Evolutionary conservation across 2,888 invertebrate species (phyloP), one percentile per base, ranked within the genome.

Genomic region (Coenonympha glycerion): DNA sequence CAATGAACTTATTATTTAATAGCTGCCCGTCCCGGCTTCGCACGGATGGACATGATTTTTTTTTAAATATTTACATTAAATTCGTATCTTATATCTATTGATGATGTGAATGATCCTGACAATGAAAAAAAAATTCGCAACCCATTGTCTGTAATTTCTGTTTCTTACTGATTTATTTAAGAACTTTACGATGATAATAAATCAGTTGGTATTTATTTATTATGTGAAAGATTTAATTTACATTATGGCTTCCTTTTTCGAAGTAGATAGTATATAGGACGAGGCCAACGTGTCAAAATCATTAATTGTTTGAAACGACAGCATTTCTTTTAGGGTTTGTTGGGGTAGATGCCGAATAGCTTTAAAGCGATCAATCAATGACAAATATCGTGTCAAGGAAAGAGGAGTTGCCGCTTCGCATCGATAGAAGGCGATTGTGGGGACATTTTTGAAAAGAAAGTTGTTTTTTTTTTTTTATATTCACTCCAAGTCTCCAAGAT

Each of bases 331-430:
- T 37, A 37, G 37, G 30, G 33, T 19, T 21, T 28, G 18, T n/a
- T 13, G 13, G 34, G 28, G 39, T 30, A 31, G 30, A 31, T 47
- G 31, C 18, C 21, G 24, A 49, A 34, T 42, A 28, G 41, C 37
- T 21, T 19, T 31, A 15, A 22, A 37, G 44, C 30, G 37, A 49
- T 44, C 49, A 49, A 49, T 49, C 44, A 49, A 44, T 36, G 46
- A 28, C 34, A 26, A 31, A 19, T 31, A 31, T 31, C 31, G 19
- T 31, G 44, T n/a, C 9, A 42, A 18, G 41, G 28, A 13, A 30
- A 21, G 42, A 31, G 42, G 42, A 42, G 42, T 42, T 21, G 42
- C 42, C 18, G 40, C 16, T 28, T 31, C 6, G 13, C 30, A 42
- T 42, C 42, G 42, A 42, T 42, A 21, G 13, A 21, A 19, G 21